These are phyloP conservation scores for Agraylea sexmaculata DNA, from an alignment of 1,140 invertebrate species.

Conservation along the genomic window DNA sequence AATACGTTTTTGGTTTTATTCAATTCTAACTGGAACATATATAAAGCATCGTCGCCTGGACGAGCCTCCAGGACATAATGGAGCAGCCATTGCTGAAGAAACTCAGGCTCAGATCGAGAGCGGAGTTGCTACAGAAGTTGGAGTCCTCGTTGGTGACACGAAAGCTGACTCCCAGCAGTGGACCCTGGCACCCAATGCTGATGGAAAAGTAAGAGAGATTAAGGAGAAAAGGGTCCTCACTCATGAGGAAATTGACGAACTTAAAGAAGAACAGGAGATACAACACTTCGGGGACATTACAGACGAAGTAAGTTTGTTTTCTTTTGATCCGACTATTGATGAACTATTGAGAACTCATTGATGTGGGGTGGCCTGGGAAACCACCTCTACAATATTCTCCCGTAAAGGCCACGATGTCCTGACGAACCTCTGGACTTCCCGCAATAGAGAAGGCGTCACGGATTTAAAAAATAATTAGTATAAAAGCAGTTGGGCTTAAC, in stretches of 20 bases:
- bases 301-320: conserved; percentile 55
- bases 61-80: conserved; percentile 27
- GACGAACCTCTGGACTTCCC: too few relatives aligned
- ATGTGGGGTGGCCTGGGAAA: too few relatives aligned
- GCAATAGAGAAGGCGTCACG: too few relatives aligned
- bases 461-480: too few relatives aligned
- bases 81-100: conserved; percentile 27
- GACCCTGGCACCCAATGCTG: conserved; percentile 46
- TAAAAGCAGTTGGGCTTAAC: too few relatives aligned
- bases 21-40: too few relatives aligned
- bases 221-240: conserved; percentile 67
- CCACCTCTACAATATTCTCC: too few relatives aligned
- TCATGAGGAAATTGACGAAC: conserved; percentile 69
- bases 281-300: conserved; percentile 70
- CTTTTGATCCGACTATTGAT: background rate
- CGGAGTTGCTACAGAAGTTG: conserved; percentile 11
- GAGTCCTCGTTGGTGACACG: conserved; percentile 32
- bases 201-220: conserved; percentile 66
- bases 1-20: too few relatives aligned
- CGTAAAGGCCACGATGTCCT: too few relatives aligned
- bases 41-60: conserved; percentile 28
- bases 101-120: conserved; percentile 27
- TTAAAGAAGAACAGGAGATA: conserved; percentile 69
- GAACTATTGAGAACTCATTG: too few relatives aligned
- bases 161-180: conserved; percentile 47